Percentiles rank a stretch among this genome's conserved stretches.
These are phyloP conservation scores for Albula goreensis DNA, from an alignment of 2,113 vertebrate species.

Conservation along the genomic window DNA sequence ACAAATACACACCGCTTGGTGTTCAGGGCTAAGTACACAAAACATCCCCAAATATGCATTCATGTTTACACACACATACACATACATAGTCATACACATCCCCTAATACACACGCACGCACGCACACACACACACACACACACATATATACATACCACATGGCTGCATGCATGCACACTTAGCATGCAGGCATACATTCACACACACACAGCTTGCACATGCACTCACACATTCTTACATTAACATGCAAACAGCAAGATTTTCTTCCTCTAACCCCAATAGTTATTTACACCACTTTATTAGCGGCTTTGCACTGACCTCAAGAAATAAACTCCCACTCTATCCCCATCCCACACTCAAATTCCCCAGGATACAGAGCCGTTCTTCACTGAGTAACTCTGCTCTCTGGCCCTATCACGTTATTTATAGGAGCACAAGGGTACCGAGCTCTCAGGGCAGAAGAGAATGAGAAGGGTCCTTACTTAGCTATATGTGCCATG, in stretches of 20 bases:
- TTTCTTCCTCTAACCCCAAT: background rate
- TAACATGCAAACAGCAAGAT: background rate
- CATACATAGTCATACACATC: background rate
- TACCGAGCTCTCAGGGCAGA: background rate
- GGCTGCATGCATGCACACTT: slow-evolving; percentile 42
- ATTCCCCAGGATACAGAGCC: background rate
- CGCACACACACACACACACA: background rate
- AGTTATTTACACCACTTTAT: background rate
- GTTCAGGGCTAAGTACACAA: background rate
- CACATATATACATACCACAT: background rate
- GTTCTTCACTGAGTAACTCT: background rate
- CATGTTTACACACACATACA: background rate
- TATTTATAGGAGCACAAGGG: slow-evolving; percentile 25
- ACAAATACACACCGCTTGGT: no score
- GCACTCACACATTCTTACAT: no score
- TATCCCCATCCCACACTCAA: background rate
- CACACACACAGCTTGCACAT: background rate
- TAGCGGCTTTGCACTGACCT: background rate
- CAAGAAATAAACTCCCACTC: background rate
- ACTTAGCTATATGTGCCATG: background rate
- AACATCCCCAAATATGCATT: background rate
- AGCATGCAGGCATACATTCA: background rate
- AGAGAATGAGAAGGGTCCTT: slow-evolving; percentile 17
- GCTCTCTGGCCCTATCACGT: background rate
- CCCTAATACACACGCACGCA: background rate